These are phyloP conservation scores for Drosophila kanapiae DNA, from an alignment of 1,140 invertebrate species.

Conservation along the genomic window DNA sequence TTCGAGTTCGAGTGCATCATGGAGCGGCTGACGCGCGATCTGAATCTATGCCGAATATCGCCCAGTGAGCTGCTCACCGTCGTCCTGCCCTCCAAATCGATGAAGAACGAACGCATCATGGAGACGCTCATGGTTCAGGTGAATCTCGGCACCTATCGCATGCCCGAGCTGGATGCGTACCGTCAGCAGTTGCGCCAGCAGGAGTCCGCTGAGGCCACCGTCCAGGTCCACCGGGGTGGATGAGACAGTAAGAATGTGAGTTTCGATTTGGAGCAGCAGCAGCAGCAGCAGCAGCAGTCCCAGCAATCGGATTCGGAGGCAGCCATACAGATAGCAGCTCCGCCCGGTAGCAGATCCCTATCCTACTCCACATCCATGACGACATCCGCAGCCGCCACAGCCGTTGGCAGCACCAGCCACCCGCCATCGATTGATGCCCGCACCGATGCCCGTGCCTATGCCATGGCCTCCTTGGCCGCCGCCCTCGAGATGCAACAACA, in stretches of 20 bases:
- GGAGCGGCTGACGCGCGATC: constrained; percentile 94
- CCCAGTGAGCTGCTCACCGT: constrained; percentile 97
- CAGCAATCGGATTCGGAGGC: constrained; percentile 31
- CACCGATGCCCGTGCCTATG: constrained; percentile 67
- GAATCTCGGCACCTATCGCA: constrained; percentile 96
- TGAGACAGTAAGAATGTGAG: constrained; percentile 85
- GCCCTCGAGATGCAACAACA: constrained; percentile 67
- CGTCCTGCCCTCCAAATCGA: constrained; percentile 96
- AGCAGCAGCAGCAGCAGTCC: constrained; percentile 22
- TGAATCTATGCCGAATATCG: constrained; percentile 96
- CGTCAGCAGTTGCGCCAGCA: constrained; percentile 94
- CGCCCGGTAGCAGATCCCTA: neutral
- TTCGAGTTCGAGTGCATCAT: constrained; percentile 96
- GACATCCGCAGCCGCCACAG: constrained; percentile 21
- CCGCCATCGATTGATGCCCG: constrained; percentile 54
- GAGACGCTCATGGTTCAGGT: constrained; percentile 97
- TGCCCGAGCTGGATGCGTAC: constrained; percentile 95
- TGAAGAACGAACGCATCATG: constrained; percentile 96
- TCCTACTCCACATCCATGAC: constrained; percentile 1
- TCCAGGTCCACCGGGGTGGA: constrained; percentile 85
- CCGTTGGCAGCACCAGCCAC: constrained; percentile 21
- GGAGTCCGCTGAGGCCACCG: constrained; percentile 91
- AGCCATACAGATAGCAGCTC: constrained; percentile 5
- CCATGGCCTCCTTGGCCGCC: constrained; percentile 73
- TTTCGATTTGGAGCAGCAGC: constrained; percentile 83